Conservation (phyloP, 1,140 invertebrate genomes). For the Ceratosolen fusciceps region DNA sequence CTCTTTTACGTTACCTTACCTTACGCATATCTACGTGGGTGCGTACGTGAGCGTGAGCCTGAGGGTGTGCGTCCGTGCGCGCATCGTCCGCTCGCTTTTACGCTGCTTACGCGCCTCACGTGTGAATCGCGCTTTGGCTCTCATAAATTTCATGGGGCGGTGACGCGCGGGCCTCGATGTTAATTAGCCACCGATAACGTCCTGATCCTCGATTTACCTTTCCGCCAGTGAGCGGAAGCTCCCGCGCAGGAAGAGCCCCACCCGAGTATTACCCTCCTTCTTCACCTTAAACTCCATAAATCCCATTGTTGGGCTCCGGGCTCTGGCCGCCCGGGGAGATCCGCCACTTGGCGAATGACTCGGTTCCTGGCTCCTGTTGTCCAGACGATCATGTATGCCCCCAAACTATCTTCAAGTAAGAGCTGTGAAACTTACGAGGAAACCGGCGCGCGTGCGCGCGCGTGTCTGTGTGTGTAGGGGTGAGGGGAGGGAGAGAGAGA, state of each 20-base stretch:
- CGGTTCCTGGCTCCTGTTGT: too few species aligned
- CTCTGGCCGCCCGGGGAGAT: background rate
- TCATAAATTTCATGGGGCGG: slow-evolving; percentile 50
- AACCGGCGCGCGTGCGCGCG: too few species aligned
- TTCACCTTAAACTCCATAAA: slow-evolving; percentile 41
- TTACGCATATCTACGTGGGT: background rate
- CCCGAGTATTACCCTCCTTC: background rate
- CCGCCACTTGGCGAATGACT: too few species aligned
- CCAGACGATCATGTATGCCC: too few species aligned
- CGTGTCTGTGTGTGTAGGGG: too few species aligned
- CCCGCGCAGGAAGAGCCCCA: background rate
- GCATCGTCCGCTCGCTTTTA: slow-evolving; percentile 30
- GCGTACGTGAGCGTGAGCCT: background rate
- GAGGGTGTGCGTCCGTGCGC: background rate
- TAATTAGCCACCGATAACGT: slow-evolving; percentile 53
- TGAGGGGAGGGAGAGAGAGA: background rate
- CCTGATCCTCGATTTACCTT: slow-evolving; percentile 45
- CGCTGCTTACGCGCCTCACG: slow-evolving; percentile 42
- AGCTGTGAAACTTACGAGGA: too few species aligned
- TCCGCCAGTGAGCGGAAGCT: slow-evolving; percentile 24
- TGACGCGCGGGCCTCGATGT: slow-evolving; percentile 39
- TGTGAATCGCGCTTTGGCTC: slow-evolving; percentile 54
- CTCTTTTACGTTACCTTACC: slow-evolving; percentile 60
- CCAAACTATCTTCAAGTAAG: too few species aligned
- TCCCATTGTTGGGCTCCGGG: slow-evolving; percentile 18